Evolutionary conservation across 2,888 invertebrate species (phyloP).

Genomic region (Stratiomys singularior): DNA sequence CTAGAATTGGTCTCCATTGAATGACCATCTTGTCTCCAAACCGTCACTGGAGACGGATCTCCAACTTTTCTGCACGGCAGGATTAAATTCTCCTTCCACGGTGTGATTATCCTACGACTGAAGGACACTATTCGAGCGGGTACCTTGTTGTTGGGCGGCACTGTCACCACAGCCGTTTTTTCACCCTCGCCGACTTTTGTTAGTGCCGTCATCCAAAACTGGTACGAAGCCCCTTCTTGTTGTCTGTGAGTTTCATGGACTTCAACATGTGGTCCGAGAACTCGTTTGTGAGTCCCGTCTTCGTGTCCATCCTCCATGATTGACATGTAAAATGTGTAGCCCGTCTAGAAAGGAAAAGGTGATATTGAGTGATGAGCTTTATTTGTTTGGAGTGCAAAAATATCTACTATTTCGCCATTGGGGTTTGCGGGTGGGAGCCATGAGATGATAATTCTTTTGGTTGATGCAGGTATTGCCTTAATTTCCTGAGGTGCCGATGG

Average conservation of each 20-base stretch:
- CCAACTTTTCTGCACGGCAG: conserved; percentile 88
- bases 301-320: conserved; percentile 81
- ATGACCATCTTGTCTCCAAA: conserved; percentile 83
- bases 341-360: conserved; percentile 61
- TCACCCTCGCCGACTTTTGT: conserved; percentile 88
- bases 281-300: conserved; percentile 80
- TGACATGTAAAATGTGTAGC: conserved; percentile 86
- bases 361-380: background rate
- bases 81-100: conserved; percentile 88
- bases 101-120: conserved; percentile 79
- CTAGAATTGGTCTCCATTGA: conserved; percentile 76
- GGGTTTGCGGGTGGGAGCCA: conserved; percentile 88
- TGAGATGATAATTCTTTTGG: conserved; percentile 85
- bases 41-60: conserved; percentile 78
- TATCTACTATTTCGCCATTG: conserved; percentile 80
- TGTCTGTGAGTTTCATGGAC: conserved; percentile 77
- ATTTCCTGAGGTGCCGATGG: conserved; percentile 91
- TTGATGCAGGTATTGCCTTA: conserved; percentile 87
- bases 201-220: conserved; percentile 79
- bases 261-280: conserved; percentile 75
- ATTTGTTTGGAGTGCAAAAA: background rate
- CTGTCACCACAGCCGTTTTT: conserved; percentile 79
- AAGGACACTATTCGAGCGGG: conserved; percentile 91
- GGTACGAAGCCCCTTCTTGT: conserved; percentile 78
- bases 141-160: conserved; percentile 80